phyloP scores from a whole-genome alignment of 1,140 invertebrate species.

The Antheraea pernyi region DNA sequence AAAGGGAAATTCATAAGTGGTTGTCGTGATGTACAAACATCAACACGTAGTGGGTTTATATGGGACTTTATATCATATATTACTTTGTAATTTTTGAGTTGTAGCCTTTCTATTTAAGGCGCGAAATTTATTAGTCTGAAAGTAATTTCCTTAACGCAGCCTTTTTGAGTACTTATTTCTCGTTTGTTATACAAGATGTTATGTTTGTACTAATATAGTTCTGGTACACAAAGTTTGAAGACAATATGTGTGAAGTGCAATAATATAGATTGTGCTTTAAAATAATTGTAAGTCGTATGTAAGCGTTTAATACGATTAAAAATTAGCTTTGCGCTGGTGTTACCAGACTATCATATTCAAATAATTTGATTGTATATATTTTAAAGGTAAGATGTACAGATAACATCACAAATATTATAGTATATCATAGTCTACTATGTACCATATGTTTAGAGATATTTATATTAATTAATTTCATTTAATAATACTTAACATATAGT shows the following conservation, averaged over 20 bases:
- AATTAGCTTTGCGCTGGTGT: slow-evolving; percentile 34
- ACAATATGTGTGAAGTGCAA: slow-evolving; percentile 68
- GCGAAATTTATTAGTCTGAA: background rate
- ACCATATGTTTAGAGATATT: background rate
- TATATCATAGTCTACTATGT: background rate
- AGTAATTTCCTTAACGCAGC: background rate
- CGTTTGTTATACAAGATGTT: slow-evolving; percentile 15
- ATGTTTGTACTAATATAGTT: slow-evolving; percentile 7
- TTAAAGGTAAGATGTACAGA: slow-evolving; percentile 15
- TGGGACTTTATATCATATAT: too few species aligned
- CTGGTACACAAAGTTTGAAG: slow-evolving; percentile 34
- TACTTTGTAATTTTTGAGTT: background rate
- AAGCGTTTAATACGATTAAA: slow-evolving; percentile 15
- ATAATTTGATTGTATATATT: slow-evolving; percentile 18
- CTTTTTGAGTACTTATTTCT: slow-evolving; percentile 4
- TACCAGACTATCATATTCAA: slow-evolving; percentile 29
- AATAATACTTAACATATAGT: background rate
- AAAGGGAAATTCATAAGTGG: too few species aligned
- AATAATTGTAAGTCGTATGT: slow-evolving; percentile 33
- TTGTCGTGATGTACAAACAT: too few species aligned
- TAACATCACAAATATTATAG: slow-evolving; percentile 24
- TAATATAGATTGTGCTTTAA: slow-evolving; percentile 67
- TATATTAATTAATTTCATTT: background rate
- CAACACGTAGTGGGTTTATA: too few species aligned
- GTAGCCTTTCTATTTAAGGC: background rate